Conservation (phyloP, 35 echinoderm and acorn worm species). For the Anneissia japonica region DNA sequence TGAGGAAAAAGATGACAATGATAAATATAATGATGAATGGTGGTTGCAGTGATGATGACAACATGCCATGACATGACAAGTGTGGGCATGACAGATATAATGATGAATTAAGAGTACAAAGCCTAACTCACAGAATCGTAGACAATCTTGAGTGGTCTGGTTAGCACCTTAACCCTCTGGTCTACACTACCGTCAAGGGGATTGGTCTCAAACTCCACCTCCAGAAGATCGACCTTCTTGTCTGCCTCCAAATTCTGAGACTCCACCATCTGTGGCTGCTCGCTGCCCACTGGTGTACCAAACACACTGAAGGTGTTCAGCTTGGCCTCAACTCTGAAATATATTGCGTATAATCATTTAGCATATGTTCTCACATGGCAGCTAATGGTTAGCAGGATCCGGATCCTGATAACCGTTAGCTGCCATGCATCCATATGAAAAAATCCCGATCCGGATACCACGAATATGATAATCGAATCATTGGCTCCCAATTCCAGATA, state of each 20-base stretch:
- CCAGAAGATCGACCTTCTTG: constrained; percentile 42
- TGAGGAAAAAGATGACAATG: too few relatives aligned
- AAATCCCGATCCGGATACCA: too few relatives aligned
- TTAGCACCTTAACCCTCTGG: constrained; percentile 65
- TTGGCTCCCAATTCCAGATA: too few relatives aligned
- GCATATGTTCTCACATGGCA: too few relatives aligned
- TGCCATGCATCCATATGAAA: too few relatives aligned
- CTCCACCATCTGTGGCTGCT: constrained; percentile 80
- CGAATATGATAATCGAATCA: too few relatives aligned
- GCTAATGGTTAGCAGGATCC: too few relatives aligned
- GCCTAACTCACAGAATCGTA: constrained; percentile 86
- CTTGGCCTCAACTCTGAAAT: constrained; percentile 49
- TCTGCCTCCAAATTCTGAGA: constrained; percentile 64
- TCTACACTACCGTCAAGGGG: constrained; percentile 84
- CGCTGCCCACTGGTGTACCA: constrained; percentile 45
- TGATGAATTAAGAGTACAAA: background rate
- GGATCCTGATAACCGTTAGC: too few relatives aligned
- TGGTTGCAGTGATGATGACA: background rate
- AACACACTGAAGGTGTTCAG: constrained; percentile 83
- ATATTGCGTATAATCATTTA: too few relatives aligned
- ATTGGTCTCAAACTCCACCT: constrained; percentile 72
- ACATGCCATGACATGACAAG: background rate
- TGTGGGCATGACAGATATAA: background rate
- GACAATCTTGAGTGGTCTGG: constrained; percentile 81
- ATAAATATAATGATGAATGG: background rate